Evolutionary conservation across 2,888 invertebrate species (phyloP).

Genomic region (Chironomus tentans): DNA sequence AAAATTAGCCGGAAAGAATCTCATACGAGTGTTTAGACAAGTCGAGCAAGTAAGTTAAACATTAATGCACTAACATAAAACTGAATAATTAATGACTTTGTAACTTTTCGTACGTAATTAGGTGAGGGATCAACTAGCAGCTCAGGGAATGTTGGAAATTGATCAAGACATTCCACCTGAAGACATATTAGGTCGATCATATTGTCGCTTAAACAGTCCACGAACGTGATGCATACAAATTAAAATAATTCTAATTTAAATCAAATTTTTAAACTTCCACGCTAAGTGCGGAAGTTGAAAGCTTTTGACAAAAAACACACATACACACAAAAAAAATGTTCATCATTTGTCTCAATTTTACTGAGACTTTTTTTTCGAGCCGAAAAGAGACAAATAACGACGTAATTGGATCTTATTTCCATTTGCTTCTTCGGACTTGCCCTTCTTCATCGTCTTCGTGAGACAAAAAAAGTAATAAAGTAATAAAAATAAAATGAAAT

Average conservation of each 20-base stretch:
- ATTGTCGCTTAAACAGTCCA: conserved; percentile 48
- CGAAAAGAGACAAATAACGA: no score
- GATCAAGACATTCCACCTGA: conserved; percentile 51
- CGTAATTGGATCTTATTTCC: no score
- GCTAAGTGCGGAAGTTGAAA: no score
- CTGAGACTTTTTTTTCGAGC: no score
- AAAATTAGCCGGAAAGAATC: conserved; percentile 73
- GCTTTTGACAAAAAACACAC: not conserved
- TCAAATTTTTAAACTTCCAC: not conserved
- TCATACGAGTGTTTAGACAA: conserved; percentile 66
- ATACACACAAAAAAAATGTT: not conserved
- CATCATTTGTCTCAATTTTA: not conserved
- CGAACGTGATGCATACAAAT: conserved; percentile 37
- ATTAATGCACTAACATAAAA: not conserved
- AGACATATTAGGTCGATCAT: conserved; percentile 49
- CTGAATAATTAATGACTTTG: no score
- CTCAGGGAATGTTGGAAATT: conserved; percentile 47
- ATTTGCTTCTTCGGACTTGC: no score
- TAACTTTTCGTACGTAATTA: conserved; percentile 33
- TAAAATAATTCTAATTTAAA: conserved; percentile 8
- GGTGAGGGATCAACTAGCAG: conserved; percentile 50
- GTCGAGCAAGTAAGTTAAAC: conserved; percentile 61
- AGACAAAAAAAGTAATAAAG: no score
- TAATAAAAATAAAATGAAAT: no score
- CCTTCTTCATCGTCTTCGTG: no score